A percentile compares a stretch with the other conserved stretches of the same genome.
Conservation (phyloP, 2,797 vertebrate genomes). For the Furcifer pardalis region DNA sequence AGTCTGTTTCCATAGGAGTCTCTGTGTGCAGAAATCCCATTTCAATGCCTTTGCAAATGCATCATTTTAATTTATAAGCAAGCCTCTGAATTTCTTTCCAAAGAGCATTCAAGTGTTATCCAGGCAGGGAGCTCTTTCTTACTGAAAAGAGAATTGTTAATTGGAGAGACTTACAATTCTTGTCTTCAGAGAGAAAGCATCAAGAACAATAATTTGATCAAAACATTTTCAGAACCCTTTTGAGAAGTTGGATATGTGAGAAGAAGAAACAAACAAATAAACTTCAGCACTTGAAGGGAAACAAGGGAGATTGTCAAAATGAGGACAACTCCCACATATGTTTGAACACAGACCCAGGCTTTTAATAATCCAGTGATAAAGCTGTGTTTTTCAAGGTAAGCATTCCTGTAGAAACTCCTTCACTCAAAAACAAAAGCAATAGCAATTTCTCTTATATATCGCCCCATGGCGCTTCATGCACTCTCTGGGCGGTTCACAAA, state of each 20-base stretch:
- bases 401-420: too few species aligned
- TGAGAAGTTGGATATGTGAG: constrained; percentile 41
- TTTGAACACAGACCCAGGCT: too few species aligned
- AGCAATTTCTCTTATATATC: too few species aligned
- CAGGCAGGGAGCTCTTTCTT: constrained; percentile 22
- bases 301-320: constrained; percentile 22
- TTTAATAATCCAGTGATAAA: too few species aligned
- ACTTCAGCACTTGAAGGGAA: constrained; percentile 54
- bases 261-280: constrained; percentile 50
- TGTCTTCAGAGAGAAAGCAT: constrained; percentile 50
- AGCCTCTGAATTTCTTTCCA: constrained; percentile 42
- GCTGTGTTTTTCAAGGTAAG: too few species aligned
- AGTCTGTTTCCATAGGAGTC: constrained; percentile 27
- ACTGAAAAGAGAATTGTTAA: constrained; percentile 56
- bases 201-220: constrained; percentile 57
- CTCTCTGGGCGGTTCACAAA: too few species aligned
- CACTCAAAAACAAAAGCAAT: too few species aligned
- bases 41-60: constrained; percentile 36
- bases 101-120: constrained; percentile 27
- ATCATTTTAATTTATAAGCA: constrained; percentile 51
- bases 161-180: constrained; percentile 51
- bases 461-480: too few species aligned
- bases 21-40: constrained; percentile 32
- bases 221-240: constrained; percentile 48
- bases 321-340: too few species aligned